phyloP scores from a whole-genome alignment of 1,140 invertebrate species.

The Anastrepha obliqua region DNA sequence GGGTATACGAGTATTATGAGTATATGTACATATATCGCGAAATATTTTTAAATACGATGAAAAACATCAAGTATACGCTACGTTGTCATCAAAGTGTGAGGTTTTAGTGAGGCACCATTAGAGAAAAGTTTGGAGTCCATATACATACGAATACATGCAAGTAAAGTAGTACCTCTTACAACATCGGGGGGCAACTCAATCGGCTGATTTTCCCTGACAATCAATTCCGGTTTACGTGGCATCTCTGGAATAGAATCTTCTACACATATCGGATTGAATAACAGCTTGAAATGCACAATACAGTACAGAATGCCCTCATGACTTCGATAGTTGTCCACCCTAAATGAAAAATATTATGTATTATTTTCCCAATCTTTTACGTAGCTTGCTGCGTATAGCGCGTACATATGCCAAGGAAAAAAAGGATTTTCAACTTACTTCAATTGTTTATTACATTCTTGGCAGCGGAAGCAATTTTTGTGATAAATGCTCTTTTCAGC shows the following conservation, averaged over 20 bases:
- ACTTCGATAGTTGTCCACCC: constrained; percentile 92
- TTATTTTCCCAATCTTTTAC: not conserved
- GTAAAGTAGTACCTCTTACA: constrained; percentile 79
- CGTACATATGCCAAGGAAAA: not conserved
- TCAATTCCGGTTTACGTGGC: constrained; percentile 87
- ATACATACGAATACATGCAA: not conserved
- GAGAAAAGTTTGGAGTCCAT: no score
- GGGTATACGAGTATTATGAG: no score
- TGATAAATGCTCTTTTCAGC: constrained; percentile 91
- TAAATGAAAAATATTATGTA: constrained; percentile 66
- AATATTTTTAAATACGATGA: no score
- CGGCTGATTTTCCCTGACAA: constrained; percentile 93
- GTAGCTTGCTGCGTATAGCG: not conserved
- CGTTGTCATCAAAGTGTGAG: no score
- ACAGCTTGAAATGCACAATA: constrained; percentile 93
- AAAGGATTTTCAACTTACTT: constrained; percentile 78
- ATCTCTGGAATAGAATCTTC: constrained; percentile 82
- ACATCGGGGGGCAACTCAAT: constrained; percentile 92
- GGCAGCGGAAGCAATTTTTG: constrained; percentile 93
- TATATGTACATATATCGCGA: no score
- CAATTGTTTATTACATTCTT: constrained; percentile 90
- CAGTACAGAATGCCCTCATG: constrained; percentile 92
- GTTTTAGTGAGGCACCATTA: no score
- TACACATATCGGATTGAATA: constrained; percentile 93
- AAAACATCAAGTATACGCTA: no score